A percentile compares a stretch with the other conserved stretches of the same genome.
phyloP scores from a whole-genome alignment of 2,797 vertebrate species.

The Pyrocephalus nanus region DNA sequence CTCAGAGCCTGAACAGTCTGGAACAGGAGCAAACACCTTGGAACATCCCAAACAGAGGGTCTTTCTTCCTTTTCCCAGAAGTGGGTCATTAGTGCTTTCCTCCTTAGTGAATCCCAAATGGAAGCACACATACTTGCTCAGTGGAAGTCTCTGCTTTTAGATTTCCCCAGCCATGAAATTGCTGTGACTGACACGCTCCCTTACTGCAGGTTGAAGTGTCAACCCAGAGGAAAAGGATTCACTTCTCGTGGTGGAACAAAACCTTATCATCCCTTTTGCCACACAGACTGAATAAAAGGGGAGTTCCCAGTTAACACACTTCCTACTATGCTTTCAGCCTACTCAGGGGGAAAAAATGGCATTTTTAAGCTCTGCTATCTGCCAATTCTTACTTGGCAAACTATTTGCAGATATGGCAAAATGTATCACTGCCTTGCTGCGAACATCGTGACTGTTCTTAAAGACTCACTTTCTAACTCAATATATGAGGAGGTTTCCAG shows the following conservation, averaged over 20 bases:
- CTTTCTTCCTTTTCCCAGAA: neutral
- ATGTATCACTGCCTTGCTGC: neutral
- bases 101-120: neutral
- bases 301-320: neutral
- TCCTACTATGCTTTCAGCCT: neutral
- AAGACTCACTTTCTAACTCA: neutral
- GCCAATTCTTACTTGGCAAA: neutral
- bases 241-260: fast-evolving
- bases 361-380: neutral
- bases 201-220: neutral
- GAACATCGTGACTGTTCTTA: neutral
- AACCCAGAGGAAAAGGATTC: neutral
- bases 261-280: neutral
- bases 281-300: neutral
- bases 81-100: neutral
- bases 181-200: neutral
- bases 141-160: neutral
- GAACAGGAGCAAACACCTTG: neutral
- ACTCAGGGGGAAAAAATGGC: fast-evolving
- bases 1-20: fast-evolving
- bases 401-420: neutral
- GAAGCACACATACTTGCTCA: neutral
- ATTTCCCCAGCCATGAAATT: neutral
- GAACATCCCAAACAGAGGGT: fast-evolving
- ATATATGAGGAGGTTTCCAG: neutral